Base-by-base conservation (phyloP, 2,888 invertebrate species). In the Linyphia triangularis region DNA sequence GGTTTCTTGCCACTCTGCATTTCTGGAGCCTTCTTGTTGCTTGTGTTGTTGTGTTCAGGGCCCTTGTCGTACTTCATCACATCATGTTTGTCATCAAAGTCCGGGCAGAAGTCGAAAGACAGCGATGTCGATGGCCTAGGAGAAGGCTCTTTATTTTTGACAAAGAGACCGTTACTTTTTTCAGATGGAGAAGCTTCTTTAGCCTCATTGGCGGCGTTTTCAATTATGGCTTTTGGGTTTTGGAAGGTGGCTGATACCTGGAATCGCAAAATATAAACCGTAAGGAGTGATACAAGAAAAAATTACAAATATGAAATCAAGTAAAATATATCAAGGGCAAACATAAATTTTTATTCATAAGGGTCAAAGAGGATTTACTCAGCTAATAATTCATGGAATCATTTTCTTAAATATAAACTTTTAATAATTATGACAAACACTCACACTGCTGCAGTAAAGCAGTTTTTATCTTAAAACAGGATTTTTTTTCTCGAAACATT, bases 121-220 rank as follows among this genome's bases (percentile, higher is more conserved):
- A 37, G n/a, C 0, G 22, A 9, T 43, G 63, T 37, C 5, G 70
- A 59, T 16, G 73, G 67, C 13, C 72, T 65, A 2, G 81, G 79
- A 1, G 86, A 84, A 16, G 57, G 6, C 19, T 72, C 73, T 79
- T 70, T 30, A 19, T 86, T 28, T 24, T 28, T 33, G 72, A 72
- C 40, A 10, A 22, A 16, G 28, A 63, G 1, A 6, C 61, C 26
- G 19, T 24, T 65, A 22, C 33, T 84, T 24, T 28, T 40, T 24
- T 77, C 85, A 28, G 73, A 33, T 16, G 70, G n/a, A 4, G 43
- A 30, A 40, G 63, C 19, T 4, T 65, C 65, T 19, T 19, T 28
- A 3, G 51, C 37, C 7, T 78, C 78, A 2, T 78, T 63, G 7
- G 63, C 61, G 43, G 63, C 26, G 70, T 43, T 63, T 4, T 28